Conservation (phyloP, 2,888 invertebrate species). For the Watsonalla binaria region DNA sequence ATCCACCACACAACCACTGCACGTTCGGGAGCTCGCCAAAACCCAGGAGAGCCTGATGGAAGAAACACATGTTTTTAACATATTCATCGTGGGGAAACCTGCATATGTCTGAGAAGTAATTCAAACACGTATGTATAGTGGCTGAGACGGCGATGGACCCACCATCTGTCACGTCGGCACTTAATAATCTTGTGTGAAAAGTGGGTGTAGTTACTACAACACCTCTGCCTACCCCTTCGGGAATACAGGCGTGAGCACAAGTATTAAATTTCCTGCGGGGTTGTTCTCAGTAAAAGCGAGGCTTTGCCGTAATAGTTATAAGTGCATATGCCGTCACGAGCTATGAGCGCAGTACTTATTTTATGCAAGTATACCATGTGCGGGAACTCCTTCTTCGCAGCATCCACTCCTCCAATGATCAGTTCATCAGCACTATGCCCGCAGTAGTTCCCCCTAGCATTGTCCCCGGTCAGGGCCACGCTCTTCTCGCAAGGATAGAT, state of each 20-base stretch:
- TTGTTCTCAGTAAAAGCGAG: not conserved
- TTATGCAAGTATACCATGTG: slow-evolving; percentile 34
- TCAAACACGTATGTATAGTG: too few relatives aligned
- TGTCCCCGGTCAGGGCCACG: slow-evolving; percentile 20
- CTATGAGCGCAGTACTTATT: not conserved
- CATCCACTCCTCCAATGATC: slow-evolving; percentile 37
- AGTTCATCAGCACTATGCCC: slow-evolving; percentile 39
- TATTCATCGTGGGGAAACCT: not conserved
- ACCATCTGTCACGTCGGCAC: too few relatives aligned
- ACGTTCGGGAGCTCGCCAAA: slow-evolving; percentile 22
- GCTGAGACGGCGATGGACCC: too few relatives aligned
- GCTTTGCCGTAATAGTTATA: not conserved
- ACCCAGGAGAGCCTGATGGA: slow-evolving; percentile 37
- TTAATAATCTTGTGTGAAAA: too few relatives aligned
- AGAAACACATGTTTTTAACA: not conserved
- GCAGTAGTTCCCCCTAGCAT: slow-evolving; percentile 28
- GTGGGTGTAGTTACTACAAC: too few relatives aligned
- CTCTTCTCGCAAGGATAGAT: slow-evolving; percentile 40
- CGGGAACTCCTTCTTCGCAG: slow-evolving; percentile 35
- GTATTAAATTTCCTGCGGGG: too few relatives aligned
- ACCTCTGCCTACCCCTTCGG: too few relatives aligned
- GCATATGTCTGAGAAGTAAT: not conserved
- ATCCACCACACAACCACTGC: slow-evolving; percentile 43
- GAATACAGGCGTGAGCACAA: too few relatives aligned
- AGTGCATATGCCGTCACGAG: not conserved